These are phyloP conservation scores for Listronotus bonariensis DNA, from an alignment of 1,140 invertebrate species.

Conservation along the genomic window DNA sequence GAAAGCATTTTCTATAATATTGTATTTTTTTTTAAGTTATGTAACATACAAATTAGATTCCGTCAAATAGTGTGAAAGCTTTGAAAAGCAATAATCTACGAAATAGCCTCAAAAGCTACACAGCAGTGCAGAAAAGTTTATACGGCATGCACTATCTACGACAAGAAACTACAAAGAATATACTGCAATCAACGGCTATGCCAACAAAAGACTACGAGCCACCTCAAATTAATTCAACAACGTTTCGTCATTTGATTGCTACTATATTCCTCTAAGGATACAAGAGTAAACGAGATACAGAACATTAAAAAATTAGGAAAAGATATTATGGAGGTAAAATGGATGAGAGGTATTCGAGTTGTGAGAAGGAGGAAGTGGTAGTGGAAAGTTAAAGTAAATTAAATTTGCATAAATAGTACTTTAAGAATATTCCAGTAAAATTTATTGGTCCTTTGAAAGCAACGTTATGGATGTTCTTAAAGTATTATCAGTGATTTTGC, in stretches of 20 bases:
- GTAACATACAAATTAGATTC: no score
- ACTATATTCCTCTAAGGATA: conserved; percentile 16
- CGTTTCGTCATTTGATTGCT: not conserved
- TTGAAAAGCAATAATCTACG: not conserved
- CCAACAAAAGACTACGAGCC: no score
- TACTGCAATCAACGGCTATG: not conserved
- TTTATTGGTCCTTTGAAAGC: no score
- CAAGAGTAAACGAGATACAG: not conserved
- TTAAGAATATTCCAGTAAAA: no score
- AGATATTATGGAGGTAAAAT: not conserved
- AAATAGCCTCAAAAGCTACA: conserved; percentile 9
- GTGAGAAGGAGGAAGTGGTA: conserved; percentile 3
- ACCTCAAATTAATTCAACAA: no score
- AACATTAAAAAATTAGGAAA: conserved; percentile 1
- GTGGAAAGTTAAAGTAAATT: not conserved
- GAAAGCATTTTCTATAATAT: no score
- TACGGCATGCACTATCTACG: conserved; percentile 8
- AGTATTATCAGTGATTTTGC: no score
- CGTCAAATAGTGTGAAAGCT: not conserved
- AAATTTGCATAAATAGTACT: no score
- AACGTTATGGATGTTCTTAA: no score
- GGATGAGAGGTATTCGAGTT: not conserved
- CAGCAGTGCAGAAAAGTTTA: conserved; percentile 19
- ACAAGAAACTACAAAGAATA: conserved; percentile 1
- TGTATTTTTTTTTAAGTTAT: no score